Conservation (phyloP, 2,888 invertebrate species). For the Orthonevra nobilis region DNA sequence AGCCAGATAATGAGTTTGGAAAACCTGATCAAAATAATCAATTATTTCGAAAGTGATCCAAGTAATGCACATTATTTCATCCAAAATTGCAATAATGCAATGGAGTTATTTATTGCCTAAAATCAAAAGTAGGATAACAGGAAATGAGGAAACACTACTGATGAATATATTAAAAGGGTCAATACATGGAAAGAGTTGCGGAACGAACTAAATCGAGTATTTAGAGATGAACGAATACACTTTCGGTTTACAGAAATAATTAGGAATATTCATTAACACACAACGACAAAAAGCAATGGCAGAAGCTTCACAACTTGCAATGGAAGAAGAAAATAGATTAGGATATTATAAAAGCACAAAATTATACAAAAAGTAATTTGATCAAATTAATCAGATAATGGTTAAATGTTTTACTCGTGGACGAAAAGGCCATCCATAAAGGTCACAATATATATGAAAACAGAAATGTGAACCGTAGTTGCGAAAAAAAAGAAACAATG, state of each 20-base stretch:
- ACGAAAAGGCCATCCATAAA: not conserved
- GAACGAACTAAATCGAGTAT: constrained; percentile 3
- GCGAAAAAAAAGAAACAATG: too few relatives aligned
- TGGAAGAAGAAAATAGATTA: not conserved
- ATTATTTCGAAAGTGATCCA: constrained; percentile 3
- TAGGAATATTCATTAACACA: not conserved
- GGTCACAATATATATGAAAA: too few relatives aligned
- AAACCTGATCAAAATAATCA: constrained; percentile 10
- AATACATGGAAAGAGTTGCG: not conserved
- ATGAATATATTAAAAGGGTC: constrained; percentile 9
- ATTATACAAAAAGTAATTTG: not conserved
- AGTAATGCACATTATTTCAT: constrained; percentile 15
- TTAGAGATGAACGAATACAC: too few relatives aligned
- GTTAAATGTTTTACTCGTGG: not conserved
- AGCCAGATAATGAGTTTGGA: not conserved
- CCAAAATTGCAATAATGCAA: constrained; percentile 15
- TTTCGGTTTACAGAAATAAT: not conserved
- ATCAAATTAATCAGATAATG: not conserved
- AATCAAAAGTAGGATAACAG: constrained; percentile 18
- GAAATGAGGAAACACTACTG: constrained; percentile 8
- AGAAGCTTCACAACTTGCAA: not conserved
- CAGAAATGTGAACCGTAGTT: too few relatives aligned
- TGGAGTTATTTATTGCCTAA: constrained; percentile 4
- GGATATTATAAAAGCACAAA: not conserved
- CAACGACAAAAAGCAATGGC: not conserved